Base-by-base conservation (phyloP, 2,113 vertebrate genomes). In the Panthera uncia region DNA sequence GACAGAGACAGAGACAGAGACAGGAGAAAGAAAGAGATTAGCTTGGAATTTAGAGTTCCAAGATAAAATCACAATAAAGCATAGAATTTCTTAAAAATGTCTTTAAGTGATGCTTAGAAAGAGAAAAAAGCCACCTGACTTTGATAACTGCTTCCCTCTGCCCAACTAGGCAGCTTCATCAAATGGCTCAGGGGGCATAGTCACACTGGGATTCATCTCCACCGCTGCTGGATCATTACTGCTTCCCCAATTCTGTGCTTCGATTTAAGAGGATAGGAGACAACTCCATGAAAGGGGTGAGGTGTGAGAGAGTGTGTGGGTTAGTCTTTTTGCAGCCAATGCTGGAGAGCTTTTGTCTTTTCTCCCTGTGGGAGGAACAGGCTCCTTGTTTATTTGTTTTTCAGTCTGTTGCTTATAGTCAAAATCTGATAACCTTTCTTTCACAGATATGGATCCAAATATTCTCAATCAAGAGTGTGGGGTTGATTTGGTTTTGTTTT, bases 401-500 rank as follows among this genome's bases (percentile, higher is more conserved):
- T 8, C 18, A 79, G 29, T 19, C n/a, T 66, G 45, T 55, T 65
- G 29, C 25, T 96, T 41, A 25, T 57, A 16, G n/a, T 69, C 41
- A 16, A 16, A 63, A 90, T 85, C 21, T 55, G 6, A 63, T 57
- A 71, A 86, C 0, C 13, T 48, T 91, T 15, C 23, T 91, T 71
- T 69, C 57, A 88, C n/a, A 91, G 33, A 76, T 87, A 45, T 38
- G 69, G 23, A 65, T 78, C 41, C 29, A 27, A 27, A 31, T 27
- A 52, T 68, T 78, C 4, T 23, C 50, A 52, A 1, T 78, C 41
- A 88, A 71, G 16, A 8, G 2, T n/a, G 91, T 63, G 21, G 7
- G 14, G 13, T 68, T 74, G 48, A 38, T 65, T 73, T 68, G 36
- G 36, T 69, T 93, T 94, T 55, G 12, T 79, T 91, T 94, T 66